phyloP scores from a whole-genome alignment of 2,797 vertebrate species.

The Cuniculus paca region DNA sequence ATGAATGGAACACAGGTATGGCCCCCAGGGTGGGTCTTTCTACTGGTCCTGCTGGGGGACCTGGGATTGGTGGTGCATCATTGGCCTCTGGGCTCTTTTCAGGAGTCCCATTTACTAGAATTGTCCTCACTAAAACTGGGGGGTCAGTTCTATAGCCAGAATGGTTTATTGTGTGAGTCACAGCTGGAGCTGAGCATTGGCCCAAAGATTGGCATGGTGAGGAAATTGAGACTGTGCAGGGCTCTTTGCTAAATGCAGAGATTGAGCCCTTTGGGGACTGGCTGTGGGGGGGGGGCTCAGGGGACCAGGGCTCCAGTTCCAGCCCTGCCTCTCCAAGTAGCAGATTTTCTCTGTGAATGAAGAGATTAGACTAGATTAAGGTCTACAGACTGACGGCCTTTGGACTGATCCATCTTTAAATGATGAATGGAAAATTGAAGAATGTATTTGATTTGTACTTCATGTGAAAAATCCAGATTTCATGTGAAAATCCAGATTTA shows the following conservation, averaged over 20 bases:
- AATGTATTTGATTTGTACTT: background rate
- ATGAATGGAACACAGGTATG: slow-evolving; percentile 99
- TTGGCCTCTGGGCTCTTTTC: background rate
- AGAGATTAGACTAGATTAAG: background rate
- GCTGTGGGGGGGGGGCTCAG: background rate
- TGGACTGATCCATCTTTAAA: background rate
- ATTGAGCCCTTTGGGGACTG: background rate
- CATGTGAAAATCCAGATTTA: slow-evolving; percentile 10
- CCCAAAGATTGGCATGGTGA: background rate
- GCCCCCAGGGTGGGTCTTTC: slow-evolving; percentile 23
- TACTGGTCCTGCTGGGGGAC: background rate
- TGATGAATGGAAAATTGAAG: slow-evolving; percentile 5
- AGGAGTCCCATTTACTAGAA: background rate
- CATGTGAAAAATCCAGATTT: slow-evolving; percentile 6
- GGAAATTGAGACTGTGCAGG: background rate
- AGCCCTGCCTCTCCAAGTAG: background rate
- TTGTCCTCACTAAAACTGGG: background rate
- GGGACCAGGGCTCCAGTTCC: background rate
- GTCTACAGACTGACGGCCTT: background rate
- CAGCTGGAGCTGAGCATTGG: background rate
- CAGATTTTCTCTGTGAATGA: background rate
- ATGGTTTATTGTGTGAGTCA: background rate
- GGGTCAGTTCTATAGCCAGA: background rate
- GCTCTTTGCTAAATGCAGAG: background rate
- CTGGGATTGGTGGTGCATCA: background rate